These are phyloP conservation scores for Diadumene lineata DNA, from an alignment of 92 coral and sea anemone species.

Conservation along the genomic window DNA sequence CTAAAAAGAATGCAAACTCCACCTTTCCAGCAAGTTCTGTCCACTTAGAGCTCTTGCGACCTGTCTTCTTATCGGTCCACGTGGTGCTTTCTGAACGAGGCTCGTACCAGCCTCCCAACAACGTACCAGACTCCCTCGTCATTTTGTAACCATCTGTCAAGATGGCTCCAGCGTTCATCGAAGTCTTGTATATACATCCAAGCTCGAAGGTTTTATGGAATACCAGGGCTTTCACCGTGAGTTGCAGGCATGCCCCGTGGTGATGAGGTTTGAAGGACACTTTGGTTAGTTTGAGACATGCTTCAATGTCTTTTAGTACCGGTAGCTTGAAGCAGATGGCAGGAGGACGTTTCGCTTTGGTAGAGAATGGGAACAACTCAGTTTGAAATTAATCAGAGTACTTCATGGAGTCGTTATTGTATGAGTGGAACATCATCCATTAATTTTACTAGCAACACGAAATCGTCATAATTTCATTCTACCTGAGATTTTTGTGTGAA, in stretches of 20 bases:
- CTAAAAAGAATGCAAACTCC: neutral
- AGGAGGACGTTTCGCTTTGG: constrained; percentile 11
- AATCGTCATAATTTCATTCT: neutral
- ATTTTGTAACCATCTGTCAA: constrained; percentile 4
- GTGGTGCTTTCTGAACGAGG: neutral
- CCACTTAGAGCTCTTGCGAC: constrained; percentile 16
- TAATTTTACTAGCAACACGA: too few relatives aligned
- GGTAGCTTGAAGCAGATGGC: constrained; percentile 17
- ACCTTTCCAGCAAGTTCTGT: neutral
- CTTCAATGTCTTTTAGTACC: neutral
- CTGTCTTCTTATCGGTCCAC: neutral
- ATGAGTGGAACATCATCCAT: too few relatives aligned
- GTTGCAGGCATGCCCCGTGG: constrained; percentile 25
- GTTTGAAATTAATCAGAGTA: too few relatives aligned
- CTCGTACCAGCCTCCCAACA: neutral
- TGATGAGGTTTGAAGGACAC: constrained; percentile 28
- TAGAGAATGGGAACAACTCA: too few relatives aligned
- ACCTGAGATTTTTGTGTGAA: constrained; percentile 16
- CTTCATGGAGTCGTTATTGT: too few relatives aligned
- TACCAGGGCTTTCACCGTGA: neutral
- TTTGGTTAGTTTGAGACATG: constrained; percentile 20
- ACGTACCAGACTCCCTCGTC: neutral
- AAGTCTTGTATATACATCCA: constrained; percentile 20
- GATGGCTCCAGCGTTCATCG: neutral
- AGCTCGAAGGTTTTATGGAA: constrained; percentile 20